Evolutionary conservation across 2,113 vertebrate species (phyloP), one percentile per base, ranked within the genome.

Genomic region (Gymnobelideus leadbeateri): DNA sequence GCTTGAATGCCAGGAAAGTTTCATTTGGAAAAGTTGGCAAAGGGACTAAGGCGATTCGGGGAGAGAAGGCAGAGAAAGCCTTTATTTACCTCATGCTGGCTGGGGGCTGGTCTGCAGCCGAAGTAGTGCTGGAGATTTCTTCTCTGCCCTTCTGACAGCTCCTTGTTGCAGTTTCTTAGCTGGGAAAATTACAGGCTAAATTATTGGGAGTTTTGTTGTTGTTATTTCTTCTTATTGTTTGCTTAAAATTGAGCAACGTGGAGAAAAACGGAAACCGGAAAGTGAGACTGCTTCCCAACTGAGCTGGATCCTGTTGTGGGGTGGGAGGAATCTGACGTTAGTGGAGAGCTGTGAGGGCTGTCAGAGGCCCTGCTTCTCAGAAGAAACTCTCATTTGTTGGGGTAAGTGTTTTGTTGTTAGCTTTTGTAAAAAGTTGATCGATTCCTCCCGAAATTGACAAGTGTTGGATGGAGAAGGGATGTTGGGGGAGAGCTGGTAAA

Each of bases 191-290:
- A 43, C n/a, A 21, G 16, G 16, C n/a, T 77, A 21, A 43, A 43
- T 43, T 84, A 16, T 84, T 43, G 19, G 37, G n/a, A 84, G 68
- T 84, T 84, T 43, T 21, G n/a, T 84, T 43, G n/a, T 77, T 77
- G 61, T 43, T 43, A n/a, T 31, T 68, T 43, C n/a, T 84, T 84
- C 1, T 84, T 84, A 43, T 84, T 84, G 68, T 84, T 84, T 84
- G n/a, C 23, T 84, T 84, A 84, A 84, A 84, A n/a, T 84, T 84
- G 68, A 43, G 68, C n/a, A 84, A 84, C n/a, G 68, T 84, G 68
- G 68, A 84, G 37, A 84, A 84, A 84, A 84, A 84, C 68, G 68
- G 68, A 84, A 84, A 84, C 68, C 68, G 68, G 68, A 84, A 84
- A 84, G 68, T 43, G 68, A 43, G 68, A 43, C 68, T 43, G 68